These are phyloP conservation scores for Lumbricus terrestris DNA, from an alignment of 2,888 invertebrate species.

Conservation along the genomic window DNA sequence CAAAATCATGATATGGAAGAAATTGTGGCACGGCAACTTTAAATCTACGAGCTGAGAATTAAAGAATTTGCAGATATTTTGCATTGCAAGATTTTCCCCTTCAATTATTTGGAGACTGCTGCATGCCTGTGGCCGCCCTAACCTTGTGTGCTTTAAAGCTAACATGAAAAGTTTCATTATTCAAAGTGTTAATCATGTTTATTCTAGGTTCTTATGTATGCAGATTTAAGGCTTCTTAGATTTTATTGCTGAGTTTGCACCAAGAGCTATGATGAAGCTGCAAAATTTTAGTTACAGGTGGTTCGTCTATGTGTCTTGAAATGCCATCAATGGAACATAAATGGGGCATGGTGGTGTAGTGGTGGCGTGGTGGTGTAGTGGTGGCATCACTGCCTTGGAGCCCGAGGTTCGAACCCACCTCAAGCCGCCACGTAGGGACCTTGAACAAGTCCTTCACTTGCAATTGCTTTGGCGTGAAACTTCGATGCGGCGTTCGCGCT, in stretches of 20 bases:
- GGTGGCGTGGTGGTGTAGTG: too few relatives aligned
- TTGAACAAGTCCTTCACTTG: too few relatives aligned
- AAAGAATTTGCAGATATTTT: neutral
- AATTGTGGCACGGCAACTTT: neutral
- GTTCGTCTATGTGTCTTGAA: neutral
- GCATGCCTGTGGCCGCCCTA: neutral
- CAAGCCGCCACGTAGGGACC: too few relatives aligned
- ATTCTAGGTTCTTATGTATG: neutral
- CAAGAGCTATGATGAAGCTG: neutral
- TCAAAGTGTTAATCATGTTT: neutral
- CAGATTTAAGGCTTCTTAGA: neutral
- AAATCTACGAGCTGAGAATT: neutral
- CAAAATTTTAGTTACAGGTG: neutral
- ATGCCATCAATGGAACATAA: neutral
- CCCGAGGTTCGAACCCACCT: too few relatives aligned
- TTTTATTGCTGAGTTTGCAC: neutral
- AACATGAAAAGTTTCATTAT: neutral
- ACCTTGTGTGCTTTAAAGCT: neutral
- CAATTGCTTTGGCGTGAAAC: too few relatives aligned
- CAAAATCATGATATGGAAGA: neutral
- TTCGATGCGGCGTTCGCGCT: too few relatives aligned
- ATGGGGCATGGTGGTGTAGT: too few relatives aligned
- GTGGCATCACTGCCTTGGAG: too few relatives aligned
- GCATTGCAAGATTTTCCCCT: neutral
- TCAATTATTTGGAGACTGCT: neutral